Percentiles rank a stretch among this genome's conserved stretches.
Conservation (phyloP, 1,140 invertebrate species). For the Drosophila auraria region DNA sequence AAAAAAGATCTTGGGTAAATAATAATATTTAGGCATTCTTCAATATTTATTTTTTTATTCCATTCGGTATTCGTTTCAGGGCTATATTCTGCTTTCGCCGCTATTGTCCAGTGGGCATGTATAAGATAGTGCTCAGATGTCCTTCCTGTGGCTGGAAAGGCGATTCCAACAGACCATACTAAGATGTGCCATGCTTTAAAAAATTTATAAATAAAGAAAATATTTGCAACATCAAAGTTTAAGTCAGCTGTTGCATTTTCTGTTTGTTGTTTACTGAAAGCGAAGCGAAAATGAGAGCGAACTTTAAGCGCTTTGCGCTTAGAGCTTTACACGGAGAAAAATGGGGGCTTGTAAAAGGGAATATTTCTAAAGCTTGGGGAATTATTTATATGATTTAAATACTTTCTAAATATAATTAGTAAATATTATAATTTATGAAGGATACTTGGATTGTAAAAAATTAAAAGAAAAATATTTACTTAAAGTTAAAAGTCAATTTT, state of each 20-base stretch:
- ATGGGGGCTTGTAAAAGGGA: neutral
- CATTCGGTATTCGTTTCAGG: neutral
- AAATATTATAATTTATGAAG: neutral
- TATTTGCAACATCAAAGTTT: too few species aligned
- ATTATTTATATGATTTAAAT: too few species aligned
- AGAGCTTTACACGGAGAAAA: neutral
- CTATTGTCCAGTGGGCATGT: slow-evolving; percentile 8
- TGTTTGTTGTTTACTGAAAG: neutral
- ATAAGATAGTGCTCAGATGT: neutral
- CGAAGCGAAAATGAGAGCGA: neutral
- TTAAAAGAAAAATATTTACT: neutral
- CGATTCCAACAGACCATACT: neutral
- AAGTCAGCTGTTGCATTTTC: slow-evolving; percentile 3
- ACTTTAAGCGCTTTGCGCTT: neutral
- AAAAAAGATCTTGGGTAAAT: neutral
- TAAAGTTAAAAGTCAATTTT: neutral
- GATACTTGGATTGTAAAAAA: neutral
- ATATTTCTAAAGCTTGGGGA: too few species aligned
- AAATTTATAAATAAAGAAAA: neutral
- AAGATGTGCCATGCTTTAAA: neutral
- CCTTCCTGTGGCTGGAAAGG: neutral
- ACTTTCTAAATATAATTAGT: too few species aligned
- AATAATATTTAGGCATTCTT: neutral
- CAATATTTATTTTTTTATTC: neutral
- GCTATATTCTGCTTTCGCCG: neutral